Conservation (phyloP, 2,888 invertebrate genomes). For the Caenorhabditis zanzibari region DNA sequence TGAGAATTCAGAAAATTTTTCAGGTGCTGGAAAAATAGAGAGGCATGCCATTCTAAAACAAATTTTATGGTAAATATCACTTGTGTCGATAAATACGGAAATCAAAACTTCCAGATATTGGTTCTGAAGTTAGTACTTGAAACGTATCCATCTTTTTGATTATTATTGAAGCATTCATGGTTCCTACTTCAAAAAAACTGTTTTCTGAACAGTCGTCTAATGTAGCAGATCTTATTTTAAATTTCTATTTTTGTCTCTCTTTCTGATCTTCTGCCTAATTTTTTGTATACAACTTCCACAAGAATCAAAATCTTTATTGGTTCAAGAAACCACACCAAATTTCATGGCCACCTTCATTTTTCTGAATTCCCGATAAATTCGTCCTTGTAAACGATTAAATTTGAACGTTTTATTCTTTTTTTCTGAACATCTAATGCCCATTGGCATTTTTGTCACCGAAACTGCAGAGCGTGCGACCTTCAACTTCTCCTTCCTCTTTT, state of each 20-base stretch:
- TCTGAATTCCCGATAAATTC: constrained; percentile 9
- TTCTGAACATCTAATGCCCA: constrained; percentile 7
- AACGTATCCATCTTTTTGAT: no score
- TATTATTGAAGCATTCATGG: no score
- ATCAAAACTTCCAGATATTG: no score
- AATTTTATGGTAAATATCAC: no score
- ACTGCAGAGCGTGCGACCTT: constrained; percentile 19
- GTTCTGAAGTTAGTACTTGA: no score
- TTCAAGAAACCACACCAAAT: neutral
- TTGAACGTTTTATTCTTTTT: constrained; percentile 5
- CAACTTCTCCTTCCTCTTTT: constrained; percentile 17
- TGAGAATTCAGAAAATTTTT: no score
- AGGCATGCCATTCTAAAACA: no score
- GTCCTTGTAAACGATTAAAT: constrained; percentile 18
- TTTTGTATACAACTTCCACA: neutral
- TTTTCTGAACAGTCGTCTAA: no score
- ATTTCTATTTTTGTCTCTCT: neutral
- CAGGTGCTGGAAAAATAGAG: no score
- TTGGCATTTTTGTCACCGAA: constrained; percentile 10
- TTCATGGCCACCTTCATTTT: neutral
- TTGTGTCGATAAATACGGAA: no score
- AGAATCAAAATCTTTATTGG: neutral
- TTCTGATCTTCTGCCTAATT: neutral
- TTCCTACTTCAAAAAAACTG: no score
- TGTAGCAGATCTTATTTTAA: no score